Evolutionary conservation across 1,140 invertebrate genomes (phyloP), one percentile per base, ranked within the genome.

Genomic region (Ruditapes philippinarum): DNA sequence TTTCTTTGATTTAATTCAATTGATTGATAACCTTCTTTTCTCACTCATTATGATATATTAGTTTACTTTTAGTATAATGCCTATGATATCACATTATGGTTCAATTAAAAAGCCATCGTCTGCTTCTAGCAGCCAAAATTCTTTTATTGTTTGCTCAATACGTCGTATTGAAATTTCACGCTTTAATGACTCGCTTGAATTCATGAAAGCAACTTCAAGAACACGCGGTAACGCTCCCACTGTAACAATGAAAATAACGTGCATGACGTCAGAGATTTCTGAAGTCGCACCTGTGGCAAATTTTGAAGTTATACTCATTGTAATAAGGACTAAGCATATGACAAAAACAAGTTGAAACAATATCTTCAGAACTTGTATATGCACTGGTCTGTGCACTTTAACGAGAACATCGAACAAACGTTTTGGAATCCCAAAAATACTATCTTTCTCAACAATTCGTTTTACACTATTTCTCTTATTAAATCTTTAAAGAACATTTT

Each of bases 221-320:
- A 79, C 19, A 14, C 49, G 49, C 14, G 85, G 85, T 7, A 87
- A 38, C 9, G 85, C 54, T 19, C 85, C 85, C 1, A 87, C 40
- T 22, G 45, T 62, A 25, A 87, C 85, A 19, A 87, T 76, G 31
- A 87, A 87, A n/a, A 87, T 33, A 36, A 87, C 85, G 57, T 87
- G 85, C 85, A 87, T 87, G 22, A 87, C 85, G 25, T 87, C 85
- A 11, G 85, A 79, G 9, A 87, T 51, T 28, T 87, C 73, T 0
- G 73, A 78, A 0, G 73, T 49, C 9, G 73, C 25, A 22, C 51
- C 65, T 28, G 73, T 19, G 17, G 38, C 74, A 31, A 42, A 60
- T 3, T 28, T 54, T 2, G 33, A 5, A 28, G 36, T 54, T 19
- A 87, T 78, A 19, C 38, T 62, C 3, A 87, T 7, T n/a, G 57